These are phyloP conservation scores for Picathartes gymnocephalus DNA, from an alignment of 2,113 vertebrate species.

Conservation along the genomic window DNA sequence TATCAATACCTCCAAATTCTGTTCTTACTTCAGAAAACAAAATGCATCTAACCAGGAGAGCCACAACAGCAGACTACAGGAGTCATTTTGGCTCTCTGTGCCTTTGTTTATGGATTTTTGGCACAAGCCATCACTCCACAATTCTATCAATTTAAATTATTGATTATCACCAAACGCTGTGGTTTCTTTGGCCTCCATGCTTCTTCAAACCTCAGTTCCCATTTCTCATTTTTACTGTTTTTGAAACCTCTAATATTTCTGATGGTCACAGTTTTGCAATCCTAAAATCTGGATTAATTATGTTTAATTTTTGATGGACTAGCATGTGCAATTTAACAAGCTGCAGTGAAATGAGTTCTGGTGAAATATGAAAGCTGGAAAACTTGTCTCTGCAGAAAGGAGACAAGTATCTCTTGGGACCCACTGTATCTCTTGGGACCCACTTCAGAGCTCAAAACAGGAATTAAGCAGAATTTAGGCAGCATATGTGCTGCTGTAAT, in stretches of 20 bases:
- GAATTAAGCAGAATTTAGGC: not conserved
- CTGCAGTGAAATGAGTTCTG: not conserved
- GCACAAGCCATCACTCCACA: not conserved
- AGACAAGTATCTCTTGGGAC: not conserved
- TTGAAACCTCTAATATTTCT: not conserved
- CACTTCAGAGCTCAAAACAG: not conserved
- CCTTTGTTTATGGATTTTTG: not conserved
- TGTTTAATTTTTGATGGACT: not conserved
- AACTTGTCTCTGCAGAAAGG: not conserved
- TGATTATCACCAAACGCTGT: not conserved
- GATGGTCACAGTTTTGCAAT: not conserved
- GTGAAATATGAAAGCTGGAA: not conserved
- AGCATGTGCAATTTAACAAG: not conserved
- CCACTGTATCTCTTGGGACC: not conserved
- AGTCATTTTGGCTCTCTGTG: not conserved
- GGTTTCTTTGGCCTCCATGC: not conserved
- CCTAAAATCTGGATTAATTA: not conserved
- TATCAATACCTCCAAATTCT: not conserved
- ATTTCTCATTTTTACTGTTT: not conserved
- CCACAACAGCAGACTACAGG: not conserved
- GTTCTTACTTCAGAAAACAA: not conserved
- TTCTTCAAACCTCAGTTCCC: not conserved
- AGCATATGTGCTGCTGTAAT: not conserved
- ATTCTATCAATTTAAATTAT: not conserved
- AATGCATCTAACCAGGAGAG: not conserved